phyloP scores from a whole-genome alignment of 2,888 invertebrate species.

The Tolmerus cingulatus region DNA sequence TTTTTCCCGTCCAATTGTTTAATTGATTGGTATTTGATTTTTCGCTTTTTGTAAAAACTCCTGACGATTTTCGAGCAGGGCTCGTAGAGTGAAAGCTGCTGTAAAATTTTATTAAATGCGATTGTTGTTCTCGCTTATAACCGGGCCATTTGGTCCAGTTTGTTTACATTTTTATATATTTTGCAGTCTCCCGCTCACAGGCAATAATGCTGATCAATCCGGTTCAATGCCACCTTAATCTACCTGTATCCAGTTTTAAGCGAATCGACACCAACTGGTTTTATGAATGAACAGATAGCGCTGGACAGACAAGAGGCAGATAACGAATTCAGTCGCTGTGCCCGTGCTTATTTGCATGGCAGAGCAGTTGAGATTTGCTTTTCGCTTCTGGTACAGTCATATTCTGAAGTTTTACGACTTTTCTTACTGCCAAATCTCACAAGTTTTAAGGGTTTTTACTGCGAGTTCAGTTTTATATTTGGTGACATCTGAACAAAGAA shows the following conservation, averaged over 20 bases:
- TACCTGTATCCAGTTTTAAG: conserved; percentile 28
- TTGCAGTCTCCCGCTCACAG: neutral
- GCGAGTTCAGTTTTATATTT: neutral
- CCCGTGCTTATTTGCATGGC: neutral
- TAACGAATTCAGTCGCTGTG: neutral
- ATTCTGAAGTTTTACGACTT: neutral
- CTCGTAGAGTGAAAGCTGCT: neutral
- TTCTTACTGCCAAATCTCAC: neutral
- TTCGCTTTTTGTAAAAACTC: neutral
- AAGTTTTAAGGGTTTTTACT: neutral
- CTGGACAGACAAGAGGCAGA: neutral
- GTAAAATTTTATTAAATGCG: neutral
- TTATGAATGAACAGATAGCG: conserved; percentile 14
- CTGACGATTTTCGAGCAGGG: neutral
- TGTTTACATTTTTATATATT: neutral
- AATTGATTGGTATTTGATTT: neutral
- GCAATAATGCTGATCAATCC: neutral
- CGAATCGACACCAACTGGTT: neutral
- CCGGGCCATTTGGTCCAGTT: neutral
- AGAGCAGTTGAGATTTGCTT: neutral
- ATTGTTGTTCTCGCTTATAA: neutral
- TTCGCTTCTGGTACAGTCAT: neutral
- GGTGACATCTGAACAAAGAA: neutral
- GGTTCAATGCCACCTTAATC: conserved; percentile 3
- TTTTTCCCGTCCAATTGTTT: neutral